Percentiles rank a stretch among this genome's conserved stretches.
These are phyloP conservation scores for Onychorhynchus coronatus DNA, from an alignment of 2,113 vertebrate species.

Conservation along the genomic window DNA sequence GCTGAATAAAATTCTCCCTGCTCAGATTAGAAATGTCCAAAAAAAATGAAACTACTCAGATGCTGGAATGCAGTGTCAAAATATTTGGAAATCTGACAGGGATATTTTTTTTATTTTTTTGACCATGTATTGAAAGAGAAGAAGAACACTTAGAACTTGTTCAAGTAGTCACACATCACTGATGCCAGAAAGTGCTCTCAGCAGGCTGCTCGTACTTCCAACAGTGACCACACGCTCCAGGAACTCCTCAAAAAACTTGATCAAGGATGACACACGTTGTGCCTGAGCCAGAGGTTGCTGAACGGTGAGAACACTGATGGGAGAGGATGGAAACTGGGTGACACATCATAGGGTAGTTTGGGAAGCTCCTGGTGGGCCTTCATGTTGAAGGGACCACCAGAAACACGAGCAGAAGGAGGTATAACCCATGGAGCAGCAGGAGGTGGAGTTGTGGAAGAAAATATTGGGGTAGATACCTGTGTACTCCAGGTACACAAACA, in stretches of 20 bases:
- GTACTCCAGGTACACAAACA: neutral
- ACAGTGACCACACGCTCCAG: conserved; percentile 7
- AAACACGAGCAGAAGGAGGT: neutral
- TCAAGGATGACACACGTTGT: neutral
- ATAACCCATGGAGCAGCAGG: neutral
- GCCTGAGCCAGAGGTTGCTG: conserved; percentile 9
- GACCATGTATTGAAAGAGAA: neutral
- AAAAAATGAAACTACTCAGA: neutral
- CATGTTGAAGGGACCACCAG: neutral
- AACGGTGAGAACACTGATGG: neutral
- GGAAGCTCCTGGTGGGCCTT: neutral
- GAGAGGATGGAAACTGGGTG: neutral
- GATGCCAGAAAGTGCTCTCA: conserved; percentile 37
- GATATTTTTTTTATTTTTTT: neutral
- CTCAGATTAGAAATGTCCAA: conserved; percentile 2
- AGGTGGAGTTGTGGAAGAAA: neutral
- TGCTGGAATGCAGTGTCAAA: conserved; percentile 21
- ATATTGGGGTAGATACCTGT: too few species aligned
- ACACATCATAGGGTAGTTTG: neutral
- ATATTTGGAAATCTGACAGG: neutral
- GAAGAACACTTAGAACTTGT: neutral
- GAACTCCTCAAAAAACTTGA: conserved; percentile 14
- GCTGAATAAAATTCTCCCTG: conserved; percentile 12
- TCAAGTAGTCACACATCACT: neutral
- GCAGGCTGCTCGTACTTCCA: conserved; percentile 17